phyloP scores from a whole-genome alignment of 2,888 invertebrate species.

The Cerastoderma edule region DNA sequence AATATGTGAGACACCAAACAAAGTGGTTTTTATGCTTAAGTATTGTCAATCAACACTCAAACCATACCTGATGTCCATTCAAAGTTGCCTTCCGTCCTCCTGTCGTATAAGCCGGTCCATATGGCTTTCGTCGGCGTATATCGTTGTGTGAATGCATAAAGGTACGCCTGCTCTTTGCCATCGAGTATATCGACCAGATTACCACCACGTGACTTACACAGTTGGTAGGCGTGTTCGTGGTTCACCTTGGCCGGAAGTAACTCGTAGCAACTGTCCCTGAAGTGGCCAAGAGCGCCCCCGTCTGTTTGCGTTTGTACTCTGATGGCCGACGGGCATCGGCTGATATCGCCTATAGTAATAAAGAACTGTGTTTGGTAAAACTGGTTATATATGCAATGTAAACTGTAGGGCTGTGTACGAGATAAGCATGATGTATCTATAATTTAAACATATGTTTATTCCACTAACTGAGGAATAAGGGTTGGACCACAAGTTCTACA shows the following conservation, averaged over 20 bases:
- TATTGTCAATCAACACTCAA: not conserved
- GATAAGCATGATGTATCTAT: too few species aligned
- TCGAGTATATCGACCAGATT: constrained; percentile 20
- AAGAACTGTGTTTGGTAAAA: not conserved
- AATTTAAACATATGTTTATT: too few species aligned
- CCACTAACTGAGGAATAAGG: too few species aligned
- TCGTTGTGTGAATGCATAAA: constrained; percentile 10
- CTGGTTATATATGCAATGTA: too few species aligned
- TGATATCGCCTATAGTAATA: constrained; percentile 4
- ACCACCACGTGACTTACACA: constrained; percentile 14
- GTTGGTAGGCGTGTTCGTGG: constrained; percentile 3
- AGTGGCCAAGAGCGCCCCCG: constrained; percentile 9
- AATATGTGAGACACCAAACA: not conserved
- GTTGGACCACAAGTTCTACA: too few species aligned
- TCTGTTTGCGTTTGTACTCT: not conserved
- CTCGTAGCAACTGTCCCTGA: constrained; percentile 26
- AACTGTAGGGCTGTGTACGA: too few species aligned
- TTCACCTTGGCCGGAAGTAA: not conserved
- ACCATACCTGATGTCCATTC: constrained; percentile 32
- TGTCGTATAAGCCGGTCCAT: constrained; percentile 32
- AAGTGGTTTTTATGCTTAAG: not conserved
- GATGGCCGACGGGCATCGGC: constrained; percentile 1
- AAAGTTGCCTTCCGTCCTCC: constrained; percentile 11
- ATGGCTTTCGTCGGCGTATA: constrained; percentile 15
- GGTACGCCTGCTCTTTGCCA: constrained; percentile 12